Evolutionary conservation across 2,888 invertebrate genomes (phyloP), one percentile per base, ranked within the genome.

Genomic region (Amblyteles armatorius): DNA sequence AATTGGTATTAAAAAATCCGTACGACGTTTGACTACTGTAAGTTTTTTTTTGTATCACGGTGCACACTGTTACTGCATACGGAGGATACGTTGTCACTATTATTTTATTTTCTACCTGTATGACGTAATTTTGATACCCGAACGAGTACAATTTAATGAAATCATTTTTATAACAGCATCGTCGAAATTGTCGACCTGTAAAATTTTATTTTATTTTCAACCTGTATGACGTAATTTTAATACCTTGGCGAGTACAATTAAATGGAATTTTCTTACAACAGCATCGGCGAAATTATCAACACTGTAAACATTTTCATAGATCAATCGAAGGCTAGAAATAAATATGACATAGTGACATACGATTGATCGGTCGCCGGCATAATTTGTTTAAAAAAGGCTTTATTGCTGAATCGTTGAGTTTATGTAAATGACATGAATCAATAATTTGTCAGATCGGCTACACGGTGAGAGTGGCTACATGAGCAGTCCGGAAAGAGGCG

Each of bases 401-500:
- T 1, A 9, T 9, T 9, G 36, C 36, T 36, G 0, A 36, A 9
- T 9, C 36, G 9, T 7, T 9, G 36, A 65, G 0, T 50, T 63
- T 29, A 33, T 1, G 40, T 40, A 22, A 78, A 78, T 78, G 40
- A 79, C 48, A 65, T 74, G 36, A 78, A 79, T 82, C 26, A 79
- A 85, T 85, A 76, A 82, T 83, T 82, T 80, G 78, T 83, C 83
- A 93, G 94, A 94, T 93, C 94, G 94, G 78, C 88, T 94, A 82
- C 94, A 94, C 87, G 92, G 94, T 94, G 96, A 96, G 93, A 94
- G 94, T 86, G 98, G 97, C 7, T 98, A 98, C 93, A 97, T 97
- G 96, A 98, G 98, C 77, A 98, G 98, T 1, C 98, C 98, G 0
- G 98, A 98, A 92, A 95, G 98, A 85, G 96, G 96, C n/a, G 93